A percentile compares a stretch with the other conserved stretches of the same genome.
These are phyloP conservation scores for Iphiclides podalirius DNA, from an alignment of 2,888 invertebrate species.

Conservation along the genomic window DNA sequence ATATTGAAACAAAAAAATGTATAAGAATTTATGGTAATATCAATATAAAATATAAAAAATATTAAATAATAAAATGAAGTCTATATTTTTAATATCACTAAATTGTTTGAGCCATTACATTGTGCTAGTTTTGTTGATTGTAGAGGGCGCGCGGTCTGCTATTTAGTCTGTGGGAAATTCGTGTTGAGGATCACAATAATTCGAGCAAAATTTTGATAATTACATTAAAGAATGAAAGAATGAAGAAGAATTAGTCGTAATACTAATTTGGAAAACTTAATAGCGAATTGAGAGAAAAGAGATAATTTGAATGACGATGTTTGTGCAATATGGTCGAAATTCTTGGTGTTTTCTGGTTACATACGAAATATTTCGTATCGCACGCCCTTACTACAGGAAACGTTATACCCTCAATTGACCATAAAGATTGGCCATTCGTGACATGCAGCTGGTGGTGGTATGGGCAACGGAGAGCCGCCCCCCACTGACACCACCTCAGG, in stretches of 20 bases:
- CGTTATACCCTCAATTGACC: slow-evolving; percentile 52
- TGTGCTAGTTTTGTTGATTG: background rate
- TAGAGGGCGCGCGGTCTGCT: slow-evolving; percentile 3
- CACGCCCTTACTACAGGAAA: background rate
- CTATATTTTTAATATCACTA: slow-evolving; percentile 36
- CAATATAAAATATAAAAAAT: slow-evolving; percentile 15
- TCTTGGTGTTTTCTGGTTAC: too few relatives aligned
- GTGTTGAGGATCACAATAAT: too few relatives aligned
- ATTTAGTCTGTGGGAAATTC: too few relatives aligned
- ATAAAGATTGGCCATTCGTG: slow-evolving; percentile 74
- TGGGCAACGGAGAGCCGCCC: slow-evolving; percentile 69
- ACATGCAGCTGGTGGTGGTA: slow-evolving; percentile 67
- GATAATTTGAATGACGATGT: too few relatives aligned
- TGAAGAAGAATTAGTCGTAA: too few relatives aligned
- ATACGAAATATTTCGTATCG: background rate
- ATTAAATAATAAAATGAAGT: slow-evolving; percentile 30
- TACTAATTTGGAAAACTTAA: too few relatives aligned
- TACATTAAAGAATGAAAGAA: too few relatives aligned
- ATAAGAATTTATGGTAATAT: slow-evolving; percentile 22
- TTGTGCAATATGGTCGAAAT: too few relatives aligned
- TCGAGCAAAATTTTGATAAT: too few relatives aligned
- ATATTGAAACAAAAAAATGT: background rate
- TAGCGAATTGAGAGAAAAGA: too few relatives aligned
- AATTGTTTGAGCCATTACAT: slow-evolving; percentile 33
- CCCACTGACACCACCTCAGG: slow-evolving; percentile 70